phyloP scores from a whole-genome alignment of 2,113 vertebrate species.

The Petroica traversi region DNA sequence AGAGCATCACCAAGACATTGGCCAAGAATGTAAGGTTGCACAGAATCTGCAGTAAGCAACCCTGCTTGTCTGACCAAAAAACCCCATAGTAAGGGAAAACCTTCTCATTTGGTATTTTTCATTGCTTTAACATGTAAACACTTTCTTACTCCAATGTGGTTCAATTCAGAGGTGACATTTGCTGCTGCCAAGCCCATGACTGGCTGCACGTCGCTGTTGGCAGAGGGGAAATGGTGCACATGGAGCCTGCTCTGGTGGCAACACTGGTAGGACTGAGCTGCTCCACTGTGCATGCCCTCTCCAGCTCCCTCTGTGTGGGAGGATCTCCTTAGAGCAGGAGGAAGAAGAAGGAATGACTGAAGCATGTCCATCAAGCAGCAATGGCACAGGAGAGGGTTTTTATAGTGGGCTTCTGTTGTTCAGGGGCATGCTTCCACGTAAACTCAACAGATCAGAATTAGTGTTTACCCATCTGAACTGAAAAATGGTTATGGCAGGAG shows the following conservation, averaged over 20 bases:
- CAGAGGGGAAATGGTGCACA: not conserved
- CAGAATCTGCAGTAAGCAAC: not conserved
- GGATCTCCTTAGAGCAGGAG: not conserved
- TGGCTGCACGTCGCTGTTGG: accelerated
- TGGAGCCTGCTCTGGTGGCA: not conserved
- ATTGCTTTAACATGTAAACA: not conserved
- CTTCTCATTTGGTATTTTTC: not conserved
- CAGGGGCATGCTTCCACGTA: not conserved
- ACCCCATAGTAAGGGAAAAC: not conserved
- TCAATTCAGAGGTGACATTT: not conserved
- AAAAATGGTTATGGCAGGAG: not conserved
- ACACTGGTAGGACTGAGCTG: accelerated
- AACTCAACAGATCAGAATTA: not conserved
- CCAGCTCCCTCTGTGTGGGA: accelerated
- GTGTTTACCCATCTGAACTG: not conserved
- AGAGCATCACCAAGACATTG: not conserved
- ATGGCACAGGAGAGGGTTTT: not conserved
- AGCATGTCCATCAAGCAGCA: not conserved
- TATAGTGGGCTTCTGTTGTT: accelerated
- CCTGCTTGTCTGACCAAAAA: not conserved
- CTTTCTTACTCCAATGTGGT: not conserved
- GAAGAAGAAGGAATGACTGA: not conserved
- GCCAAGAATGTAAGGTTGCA: not conserved
- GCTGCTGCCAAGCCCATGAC: not conserved
- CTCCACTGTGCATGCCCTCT: not conserved